A percentile compares a stretch with the other conserved stretches of the same genome.
Conservation (phyloP, 2,113 vertebrate genomes). For the Pelodiscus sinensis region DNA sequence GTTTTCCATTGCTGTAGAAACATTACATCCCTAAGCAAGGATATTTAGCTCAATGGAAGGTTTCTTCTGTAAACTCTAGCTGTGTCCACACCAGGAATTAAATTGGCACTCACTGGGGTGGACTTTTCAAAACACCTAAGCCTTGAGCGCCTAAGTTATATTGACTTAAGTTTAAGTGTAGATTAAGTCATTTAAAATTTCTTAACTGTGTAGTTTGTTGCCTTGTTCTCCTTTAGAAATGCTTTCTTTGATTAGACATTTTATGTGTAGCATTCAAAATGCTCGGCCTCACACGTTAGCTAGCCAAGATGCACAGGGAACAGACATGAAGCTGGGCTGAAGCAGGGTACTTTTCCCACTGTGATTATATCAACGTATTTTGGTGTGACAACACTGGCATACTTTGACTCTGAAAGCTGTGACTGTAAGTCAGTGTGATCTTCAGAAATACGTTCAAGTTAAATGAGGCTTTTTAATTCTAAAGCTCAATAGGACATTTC, state of each 20-base stretch:
- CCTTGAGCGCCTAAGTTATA: neutral
- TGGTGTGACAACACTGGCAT: conserved; percentile 55
- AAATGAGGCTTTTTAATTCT: neutral
- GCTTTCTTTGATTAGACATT: conserved; percentile 56
- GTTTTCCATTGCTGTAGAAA: neutral
- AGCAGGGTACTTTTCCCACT: conserved; percentile 55
- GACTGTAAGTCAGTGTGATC: conserved; percentile 28
- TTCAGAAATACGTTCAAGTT: conserved; percentile 56
- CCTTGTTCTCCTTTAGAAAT: conserved; percentile 10
- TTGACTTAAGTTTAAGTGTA: neutral
- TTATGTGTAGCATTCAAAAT: conserved; percentile 38
- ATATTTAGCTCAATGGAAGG: neutral
- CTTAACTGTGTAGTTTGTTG: conserved; percentile 18
- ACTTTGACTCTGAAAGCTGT: conserved; percentile 20
- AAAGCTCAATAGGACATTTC: conserved; percentile 40
- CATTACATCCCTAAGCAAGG: neutral
- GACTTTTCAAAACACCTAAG: neutral
- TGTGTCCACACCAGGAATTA: neutral
- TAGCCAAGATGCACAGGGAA: conserved; percentile 41
- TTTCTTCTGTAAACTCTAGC: neutral
- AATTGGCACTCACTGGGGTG: neutral
- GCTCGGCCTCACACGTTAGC: conserved; percentile 34
- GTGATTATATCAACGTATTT: conserved; percentile 44
- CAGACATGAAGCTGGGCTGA: conserved; percentile 45
- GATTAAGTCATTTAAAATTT: conserved; percentile 12